Percentiles rank a stretch among this genome's conserved stretches.
These are phyloP conservation scores for Scomber scombrus DNA, from an alignment of 2,113 vertebrate species.

Conservation along the genomic window DNA sequence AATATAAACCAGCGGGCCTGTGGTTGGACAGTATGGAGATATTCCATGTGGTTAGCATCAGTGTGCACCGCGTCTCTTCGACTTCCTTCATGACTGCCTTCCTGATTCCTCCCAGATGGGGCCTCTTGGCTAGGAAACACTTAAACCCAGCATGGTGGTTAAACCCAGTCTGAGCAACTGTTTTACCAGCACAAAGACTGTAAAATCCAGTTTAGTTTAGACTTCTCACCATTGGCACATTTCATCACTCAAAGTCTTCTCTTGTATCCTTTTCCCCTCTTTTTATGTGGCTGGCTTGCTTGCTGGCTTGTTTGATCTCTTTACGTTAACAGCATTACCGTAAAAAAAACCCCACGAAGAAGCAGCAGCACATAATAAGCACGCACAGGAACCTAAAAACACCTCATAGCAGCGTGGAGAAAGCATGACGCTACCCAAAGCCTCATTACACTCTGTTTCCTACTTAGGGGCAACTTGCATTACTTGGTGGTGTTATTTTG, in stretches of 20 bases:
- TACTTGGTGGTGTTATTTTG: constrained; percentile 42
- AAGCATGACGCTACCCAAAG: constrained; percentile 46
- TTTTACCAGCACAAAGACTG: constrained; percentile 51
- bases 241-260: constrained; percentile 1
- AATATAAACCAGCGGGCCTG: constrained; percentile 34
- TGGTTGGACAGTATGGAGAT: constrained; percentile 31
- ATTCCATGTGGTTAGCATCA: constrained; percentile 49
- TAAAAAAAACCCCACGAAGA: constrained; percentile 44
- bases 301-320: constrained; percentile 71
- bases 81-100: constrained; percentile 70
- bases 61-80: constrained; percentile 52
- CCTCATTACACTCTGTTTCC: constrained; percentile 63
- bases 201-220: constrained; percentile 42
- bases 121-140: constrained; percentile 55
- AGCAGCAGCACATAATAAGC: constrained; percentile 40
- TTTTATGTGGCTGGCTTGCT: constrained; percentile 66
- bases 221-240: constrained; percentile 41
- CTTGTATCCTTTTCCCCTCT: constrained; percentile 49
- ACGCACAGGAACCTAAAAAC: constrained; percentile 33
- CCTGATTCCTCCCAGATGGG: constrained; percentile 70
- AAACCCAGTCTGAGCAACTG: constrained; percentile 51
- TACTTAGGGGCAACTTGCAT: constrained; percentile 14
- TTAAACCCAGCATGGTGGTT: constrained; percentile 61
- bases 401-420: constrained; percentile 24
- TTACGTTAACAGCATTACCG: constrained; percentile 44